Conservation (phyloP, 2,888 invertebrate species). For the Drosophila prolongata region DNA sequence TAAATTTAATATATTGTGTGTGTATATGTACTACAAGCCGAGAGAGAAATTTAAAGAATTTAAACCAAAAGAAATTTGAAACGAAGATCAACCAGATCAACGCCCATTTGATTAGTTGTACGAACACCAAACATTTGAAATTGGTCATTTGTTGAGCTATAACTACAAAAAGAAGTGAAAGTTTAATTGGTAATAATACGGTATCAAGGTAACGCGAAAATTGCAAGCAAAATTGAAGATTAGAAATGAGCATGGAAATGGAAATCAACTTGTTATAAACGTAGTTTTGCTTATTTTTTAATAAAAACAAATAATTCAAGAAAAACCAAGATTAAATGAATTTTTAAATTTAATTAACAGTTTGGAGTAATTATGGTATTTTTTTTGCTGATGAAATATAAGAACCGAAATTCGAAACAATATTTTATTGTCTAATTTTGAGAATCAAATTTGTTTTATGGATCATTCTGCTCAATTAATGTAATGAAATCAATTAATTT, state of each 20-base stretch:
- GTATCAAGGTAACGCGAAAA: constrained; percentile 53
- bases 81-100: constrained; percentile 61
- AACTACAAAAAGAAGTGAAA: constrained; percentile 14
- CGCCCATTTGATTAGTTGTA: constrained; percentile 71
- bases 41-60: constrained; percentile 70
- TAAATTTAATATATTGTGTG: constrained; percentile 77
- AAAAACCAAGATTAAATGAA: constrained; percentile 34
- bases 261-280: constrained; percentile 84
- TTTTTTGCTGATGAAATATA: too few species aligned
- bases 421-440: too few species aligned
- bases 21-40: constrained; percentile 52
- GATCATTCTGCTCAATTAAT: too few species aligned
- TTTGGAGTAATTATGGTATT: too few species aligned
- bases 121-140: constrained; percentile 50
- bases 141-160: constrained; percentile 40
- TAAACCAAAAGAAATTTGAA: constrained; percentile 49
- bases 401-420: too few species aligned
- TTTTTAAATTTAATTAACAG: background rate
- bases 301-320: constrained; percentile 82
- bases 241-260: constrained; percentile 69
- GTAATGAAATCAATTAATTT: too few species aligned
- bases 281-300: constrained; percentile 84
- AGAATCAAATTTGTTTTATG: too few species aligned
- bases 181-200: constrained; percentile 40
- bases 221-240: constrained; percentile 55